These are phyloP conservation scores for Rhogogaster chlorosoma DNA, from an alignment of 2,888 invertebrate genomes.

Conservation along the genomic window DNA sequence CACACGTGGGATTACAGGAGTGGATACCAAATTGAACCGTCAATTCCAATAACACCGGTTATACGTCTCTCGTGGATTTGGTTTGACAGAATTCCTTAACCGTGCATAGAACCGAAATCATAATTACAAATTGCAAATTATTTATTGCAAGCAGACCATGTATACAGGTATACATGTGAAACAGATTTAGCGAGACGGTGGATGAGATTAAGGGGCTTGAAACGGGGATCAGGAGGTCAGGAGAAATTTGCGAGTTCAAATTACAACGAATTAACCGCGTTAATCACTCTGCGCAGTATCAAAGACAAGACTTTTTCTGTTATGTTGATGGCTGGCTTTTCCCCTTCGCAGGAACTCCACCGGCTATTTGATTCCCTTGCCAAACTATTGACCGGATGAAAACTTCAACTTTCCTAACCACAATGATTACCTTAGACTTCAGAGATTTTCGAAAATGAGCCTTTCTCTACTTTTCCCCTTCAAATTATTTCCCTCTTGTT, in stretches of 20 bases:
- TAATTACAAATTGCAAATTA: conserved; percentile 72
- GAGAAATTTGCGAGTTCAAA: conserved; percentile 64
- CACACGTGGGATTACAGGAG: neutral
- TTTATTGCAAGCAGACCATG: conserved; percentile 64
- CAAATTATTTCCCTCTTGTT: neutral
- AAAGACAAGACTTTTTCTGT: conserved; percentile 64
- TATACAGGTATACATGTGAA: conserved; percentile 24
- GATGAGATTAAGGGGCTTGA: conserved; percentile 54
- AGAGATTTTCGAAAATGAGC: conserved; percentile 7
- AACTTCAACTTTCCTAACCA: neutral
- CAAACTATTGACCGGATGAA: conserved; percentile 2
- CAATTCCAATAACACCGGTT: conserved; percentile 59
- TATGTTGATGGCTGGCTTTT: neutral
- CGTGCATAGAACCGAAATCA: conserved; percentile 61
- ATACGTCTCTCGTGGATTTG: conserved; percentile 55
- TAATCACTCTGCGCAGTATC: conserved; percentile 67
- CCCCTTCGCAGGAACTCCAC: neutral
- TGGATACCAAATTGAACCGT: conserved; percentile 56
- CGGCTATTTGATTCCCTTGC: neutral
- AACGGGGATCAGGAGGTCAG: conserved; percentile 30
- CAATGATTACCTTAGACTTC: conserved; percentile 15
- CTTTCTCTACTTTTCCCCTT: neutral
- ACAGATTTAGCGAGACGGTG: conserved; percentile 50
- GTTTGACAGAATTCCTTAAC: neutral
- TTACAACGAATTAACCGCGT: conserved; percentile 75